These are phyloP conservation scores for Catagonus wagneri DNA, from an alignment of 2,113 vertebrate genomes.

Conservation along the genomic window DNA sequence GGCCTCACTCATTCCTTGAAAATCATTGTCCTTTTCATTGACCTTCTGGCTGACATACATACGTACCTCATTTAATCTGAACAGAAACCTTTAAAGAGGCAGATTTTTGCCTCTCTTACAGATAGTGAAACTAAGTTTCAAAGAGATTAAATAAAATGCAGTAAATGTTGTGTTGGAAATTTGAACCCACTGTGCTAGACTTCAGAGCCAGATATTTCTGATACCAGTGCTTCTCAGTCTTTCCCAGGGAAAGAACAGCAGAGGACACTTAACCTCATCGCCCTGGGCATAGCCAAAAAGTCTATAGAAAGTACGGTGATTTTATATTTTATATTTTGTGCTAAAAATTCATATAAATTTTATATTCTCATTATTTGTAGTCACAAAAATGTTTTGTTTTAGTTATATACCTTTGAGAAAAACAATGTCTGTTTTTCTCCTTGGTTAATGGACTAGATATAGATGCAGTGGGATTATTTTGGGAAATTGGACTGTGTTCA, in stretches of 20 bases:
- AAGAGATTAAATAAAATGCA: background rate
- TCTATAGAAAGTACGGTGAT: background rate
- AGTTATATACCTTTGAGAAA: background rate
- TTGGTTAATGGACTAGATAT: background rate
- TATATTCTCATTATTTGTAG: background rate
- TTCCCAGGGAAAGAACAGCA: background rate
- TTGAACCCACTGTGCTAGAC: background rate
- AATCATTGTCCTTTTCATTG: background rate
- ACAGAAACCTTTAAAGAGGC: background rate
- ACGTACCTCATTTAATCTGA: background rate
- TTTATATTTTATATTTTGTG: constrained; percentile 6
- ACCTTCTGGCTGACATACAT: accelerated
- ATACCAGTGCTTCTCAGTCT: background rate
- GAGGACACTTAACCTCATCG: background rate
- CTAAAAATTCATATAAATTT: background rate
- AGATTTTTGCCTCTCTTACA: background rate
- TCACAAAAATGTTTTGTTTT: background rate
- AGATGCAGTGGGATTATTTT: background rate
- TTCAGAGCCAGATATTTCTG: background rate
- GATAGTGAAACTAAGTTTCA: background rate
- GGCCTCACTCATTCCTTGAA: background rate
- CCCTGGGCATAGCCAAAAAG: background rate
- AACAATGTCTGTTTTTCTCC: background rate
- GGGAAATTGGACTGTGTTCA: background rate
- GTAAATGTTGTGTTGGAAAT: background rate